Base-by-base conservation (phyloP, 2,113 vertebrate genomes). In the Speoplatyrhinus poulsoni region DNA sequence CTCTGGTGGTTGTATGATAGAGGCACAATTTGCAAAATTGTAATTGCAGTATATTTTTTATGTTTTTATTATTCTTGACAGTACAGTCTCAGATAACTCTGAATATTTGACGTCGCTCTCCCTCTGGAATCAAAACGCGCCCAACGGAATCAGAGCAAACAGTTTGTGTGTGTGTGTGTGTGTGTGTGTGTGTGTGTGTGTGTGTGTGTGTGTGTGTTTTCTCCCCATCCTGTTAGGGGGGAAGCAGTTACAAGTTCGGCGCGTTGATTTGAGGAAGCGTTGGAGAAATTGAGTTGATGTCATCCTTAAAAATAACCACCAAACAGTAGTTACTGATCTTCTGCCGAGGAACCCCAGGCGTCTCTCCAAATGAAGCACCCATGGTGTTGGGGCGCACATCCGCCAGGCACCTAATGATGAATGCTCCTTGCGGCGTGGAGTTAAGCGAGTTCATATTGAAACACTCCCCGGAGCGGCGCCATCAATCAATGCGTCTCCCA, bases 381-480 rank as follows among this genome's bases (percentile, higher is more conserved):
- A 70, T 13, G 74, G 77, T 81, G 3, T 62, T 54, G 47, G 70
- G 70, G 69, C 79, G 76, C 80, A 60, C 70, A n/a, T n/a, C 52
- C n/a, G 52, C 63, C n/a, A 8, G 41, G 19, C 19, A 64, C 48
- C 41, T 0, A 6, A 60, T 85, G 87, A 88, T 85, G 80, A 87
- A 88, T 82, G 85, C 83, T 75, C 75, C 68, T n/a, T 50, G 84
- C 65, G 83, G 79, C 79, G 82, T 68, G 5, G 60, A 85, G 76
- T 89, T 85, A 90, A 89, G 82, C 76, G 78, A 86, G 84, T 87
- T 88, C 87, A 80, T 82, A 81, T 48, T 80, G 80, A 86, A 85
- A 85, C 77, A 80, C 81, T 88, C 87, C 85, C 85, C 2, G 69
- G 75, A 85, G 87, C 76, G 15, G 69, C 55, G 62, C 80, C 80